Evolutionary conservation across 2,113 vertebrate genomes (phyloP).

Genomic region (Toxotes jaculatrix): DNA sequence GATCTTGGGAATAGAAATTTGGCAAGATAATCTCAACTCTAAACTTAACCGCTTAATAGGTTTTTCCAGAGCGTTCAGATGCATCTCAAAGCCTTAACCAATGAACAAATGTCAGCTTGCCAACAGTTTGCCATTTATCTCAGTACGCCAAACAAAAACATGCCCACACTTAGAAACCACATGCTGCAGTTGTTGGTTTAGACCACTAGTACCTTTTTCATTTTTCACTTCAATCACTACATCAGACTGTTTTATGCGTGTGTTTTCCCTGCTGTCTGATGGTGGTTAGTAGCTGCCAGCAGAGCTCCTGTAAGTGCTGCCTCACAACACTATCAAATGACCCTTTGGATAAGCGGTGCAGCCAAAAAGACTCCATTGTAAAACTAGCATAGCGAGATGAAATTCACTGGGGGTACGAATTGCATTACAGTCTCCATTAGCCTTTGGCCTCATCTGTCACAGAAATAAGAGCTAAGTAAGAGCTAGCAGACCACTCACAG

Average conservation of each 20-base stretch:
- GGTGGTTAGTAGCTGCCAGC: slow-evolving; percentile 36
- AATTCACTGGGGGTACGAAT: slow-evolving; percentile 53
- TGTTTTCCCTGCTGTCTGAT: slow-evolving; percentile 35
- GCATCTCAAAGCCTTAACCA: background rate
- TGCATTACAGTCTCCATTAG: slow-evolving; percentile 68
- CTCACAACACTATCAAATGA: slow-evolving; percentile 26
- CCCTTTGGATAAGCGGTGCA: slow-evolving; percentile 26
- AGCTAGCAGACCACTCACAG: slow-evolving; percentile 63
- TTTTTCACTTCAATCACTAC: slow-evolving; percentile 16
- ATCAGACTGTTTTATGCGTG: slow-evolving; percentile 1
- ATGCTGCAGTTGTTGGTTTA: background rate
- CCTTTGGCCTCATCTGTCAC: slow-evolving; percentile 62
- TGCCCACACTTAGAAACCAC: background rate
- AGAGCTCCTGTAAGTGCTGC: slow-evolving; percentile 26
- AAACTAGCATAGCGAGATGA: slow-evolving; percentile 43
- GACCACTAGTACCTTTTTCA: background rate
- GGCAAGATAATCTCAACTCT: background rate
- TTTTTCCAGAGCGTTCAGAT: background rate
- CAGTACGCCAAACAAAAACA: background rate
- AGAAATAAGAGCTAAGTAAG: slow-evolving; percentile 62
- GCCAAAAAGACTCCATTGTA: slow-evolving; percentile 44
- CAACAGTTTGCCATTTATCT: background rate
- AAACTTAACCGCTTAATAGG: background rate
- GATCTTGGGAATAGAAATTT: background rate
- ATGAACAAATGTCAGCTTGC: background rate